Evolutionary conservation across 1,140 invertebrate genomes (phyloP).

Genomic region (Lepidotrigona ventralis): DNA sequence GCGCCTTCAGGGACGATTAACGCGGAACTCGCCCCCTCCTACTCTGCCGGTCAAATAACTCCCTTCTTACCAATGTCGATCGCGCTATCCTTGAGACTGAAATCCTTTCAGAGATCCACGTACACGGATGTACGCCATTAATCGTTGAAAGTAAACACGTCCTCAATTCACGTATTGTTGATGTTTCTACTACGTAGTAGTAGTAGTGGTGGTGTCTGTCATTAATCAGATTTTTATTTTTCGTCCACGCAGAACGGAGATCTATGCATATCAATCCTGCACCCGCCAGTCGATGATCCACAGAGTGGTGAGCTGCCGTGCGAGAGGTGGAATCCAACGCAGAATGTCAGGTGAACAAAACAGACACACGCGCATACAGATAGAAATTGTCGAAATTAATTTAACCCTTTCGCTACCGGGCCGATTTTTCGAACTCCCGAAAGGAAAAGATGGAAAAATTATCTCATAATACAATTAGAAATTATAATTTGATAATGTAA

Average conservation of each 20-base stretch:
- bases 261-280: constrained; percentile 99
- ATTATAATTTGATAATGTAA: too few relatives aligned
- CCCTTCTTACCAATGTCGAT: background rate
- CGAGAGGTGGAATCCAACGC: constrained; percentile 99
- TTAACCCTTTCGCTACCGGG: too few relatives aligned
- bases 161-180: too few relatives aligned
- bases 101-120: background rate
- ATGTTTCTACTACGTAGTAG: too few relatives aligned
- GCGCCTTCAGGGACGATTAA: constrained; percentile 40
- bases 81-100: background rate
- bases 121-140: background rate
- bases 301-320: constrained; percentile 99
- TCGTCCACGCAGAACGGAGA: constrained; percentile 93
- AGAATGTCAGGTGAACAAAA: constrained; percentile 91
- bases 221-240: background rate
- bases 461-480: too few relatives aligned
- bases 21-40: constrained; percentile 20
- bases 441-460: too few relatives aligned
- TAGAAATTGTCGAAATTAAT: background rate
- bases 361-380: too few relatives aligned
- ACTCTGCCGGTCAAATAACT: background rate
- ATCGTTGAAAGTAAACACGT: background rate
- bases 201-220: too few relatives aligned
- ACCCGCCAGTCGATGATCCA: constrained; percentile 99
- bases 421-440: too few relatives aligned